Base-by-base conservation (phyloP, 2,888 invertebrate species). In the Tetropium fuscum region DNA sequence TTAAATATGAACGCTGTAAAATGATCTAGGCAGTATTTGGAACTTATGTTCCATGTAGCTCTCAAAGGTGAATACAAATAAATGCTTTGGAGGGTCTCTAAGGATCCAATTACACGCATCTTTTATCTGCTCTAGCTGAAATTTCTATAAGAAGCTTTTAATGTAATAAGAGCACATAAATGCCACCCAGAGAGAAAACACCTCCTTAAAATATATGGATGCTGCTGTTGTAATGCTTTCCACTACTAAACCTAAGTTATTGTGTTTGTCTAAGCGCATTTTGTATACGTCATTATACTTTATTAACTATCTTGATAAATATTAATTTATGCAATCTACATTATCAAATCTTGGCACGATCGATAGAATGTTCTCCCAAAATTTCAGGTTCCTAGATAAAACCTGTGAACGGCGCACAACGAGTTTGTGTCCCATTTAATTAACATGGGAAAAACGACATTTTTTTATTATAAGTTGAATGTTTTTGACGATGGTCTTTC, bases 21-120 rank as follows among this genome's bases (percentile, higher is more conserved):
- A 34, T 34, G 34, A 34, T 8, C 44, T 5, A 13, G 25, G 25
- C 27, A 15, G 16, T 27, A 13, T 44, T 27, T 27, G n/a, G 16
- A 6, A 25, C 10, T 13, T 27, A 6, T 25, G 16, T 16, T 8
- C 25, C 25, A 16, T 27, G 25, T 27, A 44, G 13, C 44, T 44
- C 44, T 30, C 16, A 30, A 44, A 44, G 44, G 16, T 25, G 44
- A 44, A 44, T 44, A 44, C 30, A 30, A 44, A n/a, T n/a, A n/a
- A n/a, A 44, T 27, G 44, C 44, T 44, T 44, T 44, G 44, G 10
- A 15, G 44, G 44, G 27, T 44, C 44, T 27, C 27, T 44, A 27
- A 18, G 59, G 57, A 64, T 62, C 61, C 61, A 64, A 64, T 62
- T 64, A 64, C 60, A 64, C 61, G 61, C 64, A 59, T 64, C 61